These are phyloP conservation scores for Patella ulyssiponensis DNA, from an alignment of 2,888 invertebrate genomes.

Conservation along the genomic window DNA sequence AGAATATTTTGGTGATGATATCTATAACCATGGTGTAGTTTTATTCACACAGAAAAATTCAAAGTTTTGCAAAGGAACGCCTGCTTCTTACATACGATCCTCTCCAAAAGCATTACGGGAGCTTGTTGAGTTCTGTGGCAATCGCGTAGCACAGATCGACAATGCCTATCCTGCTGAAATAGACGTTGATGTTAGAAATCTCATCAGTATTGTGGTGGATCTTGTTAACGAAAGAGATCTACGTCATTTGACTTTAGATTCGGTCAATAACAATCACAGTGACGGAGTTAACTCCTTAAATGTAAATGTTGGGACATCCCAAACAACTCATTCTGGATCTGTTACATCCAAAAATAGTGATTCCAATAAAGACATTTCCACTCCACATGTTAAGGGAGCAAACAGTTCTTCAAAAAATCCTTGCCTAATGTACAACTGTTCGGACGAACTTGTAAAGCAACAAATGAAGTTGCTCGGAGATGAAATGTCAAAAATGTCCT, in stretches of 20 bases:
- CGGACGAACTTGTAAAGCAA: background rate
- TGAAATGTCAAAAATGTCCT: background rate
- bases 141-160: background rate
- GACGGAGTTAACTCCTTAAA: background rate
- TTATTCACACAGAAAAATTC: background rate
- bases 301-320: background rate
- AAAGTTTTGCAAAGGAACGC: background rate
- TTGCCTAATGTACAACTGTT: background rate
- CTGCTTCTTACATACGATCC: background rate
- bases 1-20: background rate
- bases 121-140: background rate
- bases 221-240: background rate
- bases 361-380: background rate
- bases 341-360: background rate
- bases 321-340: background rate
- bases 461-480: background rate
- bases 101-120: background rate
- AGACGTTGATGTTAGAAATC: background rate
- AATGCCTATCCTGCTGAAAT: background rate
- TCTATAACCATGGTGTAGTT: background rate
- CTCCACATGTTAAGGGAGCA: background rate
- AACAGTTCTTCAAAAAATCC: background rate
- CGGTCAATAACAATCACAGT: background rate
- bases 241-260: background rate
- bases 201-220: slow-evolving; percentile 7